Conservation (phyloP, 2,888 invertebrate species). For the Vesta saturnalis region DNA sequence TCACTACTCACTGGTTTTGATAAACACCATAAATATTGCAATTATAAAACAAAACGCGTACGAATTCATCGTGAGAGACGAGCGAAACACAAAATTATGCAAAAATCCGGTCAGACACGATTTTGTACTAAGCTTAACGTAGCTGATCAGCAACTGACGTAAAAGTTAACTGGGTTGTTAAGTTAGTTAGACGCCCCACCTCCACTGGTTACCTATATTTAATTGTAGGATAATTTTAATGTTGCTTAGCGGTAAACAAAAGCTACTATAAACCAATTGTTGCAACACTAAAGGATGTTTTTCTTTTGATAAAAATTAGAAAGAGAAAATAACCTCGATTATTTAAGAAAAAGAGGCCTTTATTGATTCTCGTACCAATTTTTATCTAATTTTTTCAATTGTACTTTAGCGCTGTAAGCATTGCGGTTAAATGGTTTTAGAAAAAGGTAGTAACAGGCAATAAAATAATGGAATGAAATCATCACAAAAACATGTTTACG, state of each 20-base stretch:
- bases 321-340: too few relatives aligned
- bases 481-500: too few relatives aligned
- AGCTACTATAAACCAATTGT: too few relatives aligned
- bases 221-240: slow-evolving; percentile 25
- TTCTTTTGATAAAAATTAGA: too few relatives aligned
- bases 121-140: slow-evolving; percentile 14
- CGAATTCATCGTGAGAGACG: slow-evolving; percentile 18
- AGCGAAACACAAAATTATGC: background rate
- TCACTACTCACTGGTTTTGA: slow-evolving; percentile 25
- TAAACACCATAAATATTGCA: slow-evolving; percentile 14
- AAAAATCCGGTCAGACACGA: background rate
- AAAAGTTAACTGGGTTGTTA: slow-evolving; percentile 13
- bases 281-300: too few relatives aligned
- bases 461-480: too few relatives aligned
- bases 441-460: too few relatives aligned
- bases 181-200: slow-evolving; percentile 26
- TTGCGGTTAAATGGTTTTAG: too few relatives aligned
- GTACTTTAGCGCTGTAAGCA: too few relatives aligned
- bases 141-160: slow-evolving; percentile 24
- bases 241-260: slow-evolving; percentile 14
- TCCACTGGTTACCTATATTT: slow-evolving; percentile 28
- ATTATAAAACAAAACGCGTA: slow-evolving; percentile 13
- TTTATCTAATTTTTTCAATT: too few relatives aligned
- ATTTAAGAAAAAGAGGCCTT: too few relatives aligned
- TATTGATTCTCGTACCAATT: too few relatives aligned